These are phyloP conservation scores for Hirtodrosophila confusa DNA, from an alignment of 2,888 invertebrate genomes.

Conservation along the genomic window DNA sequence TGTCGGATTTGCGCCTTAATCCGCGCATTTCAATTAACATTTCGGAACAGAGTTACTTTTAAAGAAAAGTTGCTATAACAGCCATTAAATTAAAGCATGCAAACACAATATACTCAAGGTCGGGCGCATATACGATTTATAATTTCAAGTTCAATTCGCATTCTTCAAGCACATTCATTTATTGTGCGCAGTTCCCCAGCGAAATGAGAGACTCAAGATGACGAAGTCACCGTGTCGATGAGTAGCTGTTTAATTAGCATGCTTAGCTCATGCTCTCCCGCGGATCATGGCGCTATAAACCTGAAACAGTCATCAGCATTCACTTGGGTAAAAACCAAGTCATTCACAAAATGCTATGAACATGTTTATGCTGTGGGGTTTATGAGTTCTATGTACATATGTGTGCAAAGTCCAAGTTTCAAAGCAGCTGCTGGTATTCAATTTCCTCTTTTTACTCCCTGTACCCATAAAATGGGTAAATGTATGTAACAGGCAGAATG, in stretches of 20 bases:
- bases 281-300: slow-evolving; percentile 16
- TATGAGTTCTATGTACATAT: background rate
- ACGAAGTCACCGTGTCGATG: slow-evolving; percentile 36
- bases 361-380: background rate
- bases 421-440: too few species aligned
- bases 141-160: slow-evolving; percentile 74
- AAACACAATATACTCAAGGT: slow-evolving; percentile 53
- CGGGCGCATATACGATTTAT: slow-evolving; percentile 35
- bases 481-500: too few species aligned
- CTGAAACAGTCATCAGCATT: slow-evolving; percentile 25
- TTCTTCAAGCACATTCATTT: slow-evolving; percentile 43
- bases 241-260: slow-evolving; percentile 56
- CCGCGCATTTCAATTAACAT: slow-evolving; percentile 64
- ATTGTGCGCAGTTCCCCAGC: background rate
- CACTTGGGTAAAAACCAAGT: slow-evolving; percentile 12
- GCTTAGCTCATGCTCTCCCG: slow-evolving; percentile 48
- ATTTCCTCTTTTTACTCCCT: too few species aligned
- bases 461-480: too few species aligned
- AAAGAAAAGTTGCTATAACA: slow-evolving; percentile 43
- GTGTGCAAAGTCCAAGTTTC: too few species aligned
- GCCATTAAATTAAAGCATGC: slow-evolving; percentile 26
- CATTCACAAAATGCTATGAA: slow-evolving; percentile 13
- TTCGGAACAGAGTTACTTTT: slow-evolving; percentile 39
- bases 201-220: background rate
- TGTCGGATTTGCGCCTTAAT: slow-evolving; percentile 41